Percentiles rank a stretch among this genome's conserved stretches.
Evolutionary conservation across 2,888 invertebrate species (phyloP).

Genomic region (Mamestra brassicae): DNA sequence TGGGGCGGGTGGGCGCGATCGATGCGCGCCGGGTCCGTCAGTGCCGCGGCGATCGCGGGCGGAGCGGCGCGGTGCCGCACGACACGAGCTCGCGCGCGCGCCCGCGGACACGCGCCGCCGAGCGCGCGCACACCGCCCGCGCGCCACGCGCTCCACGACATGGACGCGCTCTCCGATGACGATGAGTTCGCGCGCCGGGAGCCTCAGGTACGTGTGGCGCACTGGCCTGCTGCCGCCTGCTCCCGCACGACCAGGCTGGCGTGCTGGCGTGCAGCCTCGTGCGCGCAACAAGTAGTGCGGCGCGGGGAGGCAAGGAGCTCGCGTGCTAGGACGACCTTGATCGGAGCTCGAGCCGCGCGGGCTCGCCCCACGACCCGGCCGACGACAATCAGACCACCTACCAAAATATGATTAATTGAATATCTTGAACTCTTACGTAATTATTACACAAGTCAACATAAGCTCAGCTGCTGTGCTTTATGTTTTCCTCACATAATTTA

Average conservation of each 20-base stretch:
- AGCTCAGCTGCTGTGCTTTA: not conserved
- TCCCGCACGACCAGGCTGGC: constrained; percentile 67
- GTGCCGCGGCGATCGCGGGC: constrained; percentile 89
- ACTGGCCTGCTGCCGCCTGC: constrained; percentile 47
- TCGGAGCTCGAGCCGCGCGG: constrained; percentile 76
- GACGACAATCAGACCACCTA: constrained; percentile 64
- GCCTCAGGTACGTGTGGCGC: constrained; percentile 82
- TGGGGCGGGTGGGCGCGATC: constrained; percentile 79
- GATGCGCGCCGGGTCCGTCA: constrained; percentile 82
- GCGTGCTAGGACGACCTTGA: constrained; percentile 86
- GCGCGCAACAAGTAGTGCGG: constrained; percentile 85
- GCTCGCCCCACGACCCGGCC: constrained; percentile 76
- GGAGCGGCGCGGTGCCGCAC: constrained; percentile 87
- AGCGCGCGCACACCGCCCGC: constrained; percentile 79
- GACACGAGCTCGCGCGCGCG: constrained; percentile 84
- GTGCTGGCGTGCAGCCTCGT: constrained; percentile 51
- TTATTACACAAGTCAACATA: constrained; percentile 19
- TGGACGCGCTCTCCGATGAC: constrained; percentile 90
- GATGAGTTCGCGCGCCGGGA: constrained; percentile 88
- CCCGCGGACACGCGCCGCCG: constrained; percentile 85
- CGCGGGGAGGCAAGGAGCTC: constrained; percentile 72
- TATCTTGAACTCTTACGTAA: constrained; percentile 40
- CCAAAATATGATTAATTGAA: constrained; percentile 60
- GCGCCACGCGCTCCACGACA: constrained; percentile 76
- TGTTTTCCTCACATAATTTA: not conserved